phyloP scores from a whole-genome alignment of 2,797 vertebrate species.

The Sebastes hubbsi region DNA sequence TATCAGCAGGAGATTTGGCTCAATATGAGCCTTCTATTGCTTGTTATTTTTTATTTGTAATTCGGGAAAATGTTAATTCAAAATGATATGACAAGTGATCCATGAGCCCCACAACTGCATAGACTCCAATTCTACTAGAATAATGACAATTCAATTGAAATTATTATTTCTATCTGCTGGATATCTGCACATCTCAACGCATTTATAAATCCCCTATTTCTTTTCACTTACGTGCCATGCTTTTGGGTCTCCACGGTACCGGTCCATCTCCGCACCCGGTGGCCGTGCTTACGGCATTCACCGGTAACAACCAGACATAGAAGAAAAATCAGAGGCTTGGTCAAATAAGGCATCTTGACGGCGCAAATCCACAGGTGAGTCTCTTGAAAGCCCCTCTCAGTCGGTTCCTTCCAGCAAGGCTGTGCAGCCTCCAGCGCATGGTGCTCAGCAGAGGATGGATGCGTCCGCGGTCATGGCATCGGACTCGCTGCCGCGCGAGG shows the following conservation, averaged over 20 bases:
- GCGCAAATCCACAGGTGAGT: constrained; percentile 72
- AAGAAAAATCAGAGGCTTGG: constrained; percentile 83
- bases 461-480: constrained; percentile 47
- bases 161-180: no score
- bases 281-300: constrained; percentile 85
- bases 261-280: constrained; percentile 87
- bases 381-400: constrained; percentile 63
- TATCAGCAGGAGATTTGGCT: neutral
- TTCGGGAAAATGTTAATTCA: neutral
- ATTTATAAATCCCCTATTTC: neutral
- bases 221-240: constrained; percentile 84
- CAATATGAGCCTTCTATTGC: neutral
- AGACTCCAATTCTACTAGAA: no score
- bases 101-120: neutral
- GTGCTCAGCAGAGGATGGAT: constrained; percentile 24
- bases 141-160: neutral
- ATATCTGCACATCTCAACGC: neutral
- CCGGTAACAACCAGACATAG: constrained; percentile 82
- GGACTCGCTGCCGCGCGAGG: constrained; percentile 3
- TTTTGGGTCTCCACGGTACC: constrained; percentile 83
- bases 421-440: constrained; percentile 72
- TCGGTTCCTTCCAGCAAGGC: constrained; percentile 57
- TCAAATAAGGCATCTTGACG: constrained; percentile 86
- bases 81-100: neutral
- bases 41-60: no score